A percentile compares a stretch with the other conserved stretches of the same genome.
These are phyloP conservation scores for Habroteleia sp. DNA, from an alignment of 2,888 invertebrate species.

Conservation along the genomic window DNA sequence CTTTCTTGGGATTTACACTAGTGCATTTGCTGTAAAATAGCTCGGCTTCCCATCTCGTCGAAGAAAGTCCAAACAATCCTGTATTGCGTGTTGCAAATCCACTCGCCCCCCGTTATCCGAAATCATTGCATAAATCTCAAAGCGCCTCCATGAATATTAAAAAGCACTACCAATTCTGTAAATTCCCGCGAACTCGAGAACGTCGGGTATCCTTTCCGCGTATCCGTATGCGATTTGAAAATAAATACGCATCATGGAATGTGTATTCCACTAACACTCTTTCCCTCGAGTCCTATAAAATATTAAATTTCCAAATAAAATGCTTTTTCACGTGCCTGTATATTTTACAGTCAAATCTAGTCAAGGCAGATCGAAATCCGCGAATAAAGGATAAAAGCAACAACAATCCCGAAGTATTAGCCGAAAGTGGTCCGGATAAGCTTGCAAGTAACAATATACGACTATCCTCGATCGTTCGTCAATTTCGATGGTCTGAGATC, in stretches of 20 bases:
- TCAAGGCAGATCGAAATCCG: conserved; percentile 15
- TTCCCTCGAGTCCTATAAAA: conserved; percentile 25
- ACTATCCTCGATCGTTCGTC: conserved; percentile 13
- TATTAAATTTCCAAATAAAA: conserved; percentile 41
- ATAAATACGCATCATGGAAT: conserved; percentile 45
- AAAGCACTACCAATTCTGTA: conserved; percentile 53
- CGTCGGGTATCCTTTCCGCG: no score
- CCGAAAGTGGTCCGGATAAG: conserved; percentile 28
- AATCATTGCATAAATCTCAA: conserved; percentile 57
- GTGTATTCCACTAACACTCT: conserved; percentile 13
- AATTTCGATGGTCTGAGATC: conserved; percentile 17
- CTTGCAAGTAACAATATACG: conserved; percentile 12
- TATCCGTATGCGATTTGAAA: conserved; percentile 29
- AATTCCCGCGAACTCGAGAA: conserved; percentile 23
- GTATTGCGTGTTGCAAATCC: conserved; percentile 26
- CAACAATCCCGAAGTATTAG: conserved; percentile 30
- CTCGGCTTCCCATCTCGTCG: conserved; percentile 11
- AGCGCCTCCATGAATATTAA: conserved; percentile 50
- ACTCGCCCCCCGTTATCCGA: conserved; percentile 43
- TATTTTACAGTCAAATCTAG: conserved; percentile 42
- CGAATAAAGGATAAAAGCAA: conserved; percentile 32
- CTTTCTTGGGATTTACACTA: conserved; percentile 9
- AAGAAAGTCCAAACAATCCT: conserved; percentile 38
- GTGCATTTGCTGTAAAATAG: conserved; percentile 4
- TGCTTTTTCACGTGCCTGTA: conserved; percentile 14